phyloP scores from a whole-genome alignment of 1,140 invertebrate species.

The Dinoponera quadriceps region DNA sequence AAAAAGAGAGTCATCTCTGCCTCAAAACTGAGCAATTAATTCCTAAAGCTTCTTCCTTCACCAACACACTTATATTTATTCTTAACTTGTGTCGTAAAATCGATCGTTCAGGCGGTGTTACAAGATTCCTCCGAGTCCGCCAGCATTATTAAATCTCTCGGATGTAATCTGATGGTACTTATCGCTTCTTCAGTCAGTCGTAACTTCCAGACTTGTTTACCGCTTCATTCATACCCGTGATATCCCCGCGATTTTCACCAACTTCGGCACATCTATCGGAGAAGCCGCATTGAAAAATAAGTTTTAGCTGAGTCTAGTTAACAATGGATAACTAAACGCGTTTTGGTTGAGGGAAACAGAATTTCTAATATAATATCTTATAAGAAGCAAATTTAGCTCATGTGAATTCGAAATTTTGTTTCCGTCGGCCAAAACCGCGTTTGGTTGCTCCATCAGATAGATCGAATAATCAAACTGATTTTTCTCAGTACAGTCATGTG shows the following conservation, averaged over 20 bases:
- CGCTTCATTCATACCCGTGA: conserved; percentile 1
- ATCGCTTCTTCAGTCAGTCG: conserved; percentile 10
- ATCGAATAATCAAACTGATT: too few species aligned
- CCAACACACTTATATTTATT: not conserved
- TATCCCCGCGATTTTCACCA: not conserved
- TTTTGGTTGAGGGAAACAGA: too few species aligned
- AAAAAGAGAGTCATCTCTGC: not conserved
- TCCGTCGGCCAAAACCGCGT: too few species aligned
- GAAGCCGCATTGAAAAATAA: too few species aligned
- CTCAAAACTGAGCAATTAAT: not conserved
- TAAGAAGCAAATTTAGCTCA: too few species aligned
- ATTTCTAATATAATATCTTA: too few species aligned
- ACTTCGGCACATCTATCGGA: not conserved
- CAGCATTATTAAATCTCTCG: conserved; percentile 4
- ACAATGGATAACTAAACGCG: too few species aligned
- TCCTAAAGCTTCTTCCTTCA: not conserved
- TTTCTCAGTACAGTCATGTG: not conserved
- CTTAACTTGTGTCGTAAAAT: not conserved
- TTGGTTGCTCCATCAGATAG: too few species aligned
- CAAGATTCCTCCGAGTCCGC: not conserved
- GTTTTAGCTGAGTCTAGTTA: too few species aligned
- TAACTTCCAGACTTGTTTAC: conserved; percentile 30
- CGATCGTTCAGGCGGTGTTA: not conserved
- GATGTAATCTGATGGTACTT: conserved; percentile 24
- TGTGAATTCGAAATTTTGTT: too few species aligned